phyloP scores from a whole-genome alignment of 2,888 invertebrate genomes.

The Hemistola chrysoprasaria region DNA sequence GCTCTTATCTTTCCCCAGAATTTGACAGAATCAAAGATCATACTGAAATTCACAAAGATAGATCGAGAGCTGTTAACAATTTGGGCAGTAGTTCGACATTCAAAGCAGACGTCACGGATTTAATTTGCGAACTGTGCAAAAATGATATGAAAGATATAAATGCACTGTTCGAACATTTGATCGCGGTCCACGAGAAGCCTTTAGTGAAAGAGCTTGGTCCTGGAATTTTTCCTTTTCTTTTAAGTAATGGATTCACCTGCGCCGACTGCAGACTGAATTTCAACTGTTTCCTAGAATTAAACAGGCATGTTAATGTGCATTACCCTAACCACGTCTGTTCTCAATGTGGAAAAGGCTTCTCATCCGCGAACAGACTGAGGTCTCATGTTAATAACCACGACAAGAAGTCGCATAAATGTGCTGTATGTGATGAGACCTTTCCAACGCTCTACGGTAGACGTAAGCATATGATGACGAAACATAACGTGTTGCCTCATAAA shows the following conservation, averaged over 20 bases:
- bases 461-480: conserved; percentile 46
- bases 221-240: conserved; percentile 53
- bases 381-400: conserved; percentile 5
- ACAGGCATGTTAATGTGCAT: conserved; percentile 47
- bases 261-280: conserved; percentile 54
- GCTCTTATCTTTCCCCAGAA: conserved; percentile 54
- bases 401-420: conserved; percentile 1
- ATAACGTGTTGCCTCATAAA: conserved; percentile 41
- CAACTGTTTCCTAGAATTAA: conserved; percentile 56
- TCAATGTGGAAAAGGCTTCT: conserved; percentile 10
- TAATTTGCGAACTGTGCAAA: conserved; percentile 57
- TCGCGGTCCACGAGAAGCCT: conserved; percentile 11
- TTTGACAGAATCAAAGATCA: conserved; percentile 54
- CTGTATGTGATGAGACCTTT: conserved; percentile 44
- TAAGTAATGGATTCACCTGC: conserved; percentile 49
- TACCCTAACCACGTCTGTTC: conserved; percentile 11
- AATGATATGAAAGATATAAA: conserved; percentile 41
- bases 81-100: conserved; percentile 35
- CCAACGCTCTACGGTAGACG: conserved; percentile 39
- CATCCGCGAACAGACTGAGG: conserved; percentile 5
- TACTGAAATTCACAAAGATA: conserved; percentile 44
- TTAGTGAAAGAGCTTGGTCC: conserved; percentile 42
- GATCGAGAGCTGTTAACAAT: conserved; percentile 34
- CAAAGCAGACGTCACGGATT: conserved; percentile 57
- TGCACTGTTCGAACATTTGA: conserved; percentile 52